phyloP scores from a whole-genome alignment of 2,888 invertebrate genomes.

The Syrista parreyssii region DNA sequence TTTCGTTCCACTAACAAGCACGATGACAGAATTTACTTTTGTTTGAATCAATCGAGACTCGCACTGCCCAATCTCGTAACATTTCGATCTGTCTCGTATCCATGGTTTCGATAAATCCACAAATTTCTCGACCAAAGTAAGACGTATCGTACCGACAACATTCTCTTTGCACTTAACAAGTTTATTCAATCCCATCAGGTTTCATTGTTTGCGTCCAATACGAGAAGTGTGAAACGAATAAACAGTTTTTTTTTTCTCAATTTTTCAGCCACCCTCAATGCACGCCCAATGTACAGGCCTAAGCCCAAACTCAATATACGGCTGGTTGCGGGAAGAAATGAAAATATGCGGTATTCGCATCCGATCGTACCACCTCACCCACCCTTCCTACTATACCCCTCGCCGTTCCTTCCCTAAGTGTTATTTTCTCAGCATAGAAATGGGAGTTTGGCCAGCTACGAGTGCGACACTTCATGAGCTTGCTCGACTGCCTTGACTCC shows the following conservation, averaged over 20 bases:
- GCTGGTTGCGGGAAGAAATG: not conserved
- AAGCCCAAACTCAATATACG: not conserved
- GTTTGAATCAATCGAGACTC: not conserved
- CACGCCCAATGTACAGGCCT: not conserved
- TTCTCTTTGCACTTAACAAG: not conserved
- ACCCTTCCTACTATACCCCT: accelerated
- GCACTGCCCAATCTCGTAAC: not conserved
- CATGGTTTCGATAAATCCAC: not conserved
- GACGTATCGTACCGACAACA: not conserved
- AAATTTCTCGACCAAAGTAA: not conserved
- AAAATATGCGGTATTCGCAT: not conserved
- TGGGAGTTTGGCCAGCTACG: not conserved
- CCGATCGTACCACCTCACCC: not conserved
- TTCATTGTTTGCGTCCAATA: not conserved
- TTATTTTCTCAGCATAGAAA: not conserved
- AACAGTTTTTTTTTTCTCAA: not conserved
- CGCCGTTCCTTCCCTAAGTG: not conserved
- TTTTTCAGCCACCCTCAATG: not conserved
- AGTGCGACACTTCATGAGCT: not conserved
- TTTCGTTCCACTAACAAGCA: not conserved
- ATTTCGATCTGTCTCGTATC: not conserved
- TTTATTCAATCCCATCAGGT: not conserved
- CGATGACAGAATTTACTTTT: not conserved
- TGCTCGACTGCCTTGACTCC: not conserved
- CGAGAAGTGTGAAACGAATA: not conserved